Percentiles rank a stretch among this genome's conserved stretches.
Evolutionary conservation across 2,113 vertebrate species (phyloP).

Genomic region (Alouatta palliata): DNA sequence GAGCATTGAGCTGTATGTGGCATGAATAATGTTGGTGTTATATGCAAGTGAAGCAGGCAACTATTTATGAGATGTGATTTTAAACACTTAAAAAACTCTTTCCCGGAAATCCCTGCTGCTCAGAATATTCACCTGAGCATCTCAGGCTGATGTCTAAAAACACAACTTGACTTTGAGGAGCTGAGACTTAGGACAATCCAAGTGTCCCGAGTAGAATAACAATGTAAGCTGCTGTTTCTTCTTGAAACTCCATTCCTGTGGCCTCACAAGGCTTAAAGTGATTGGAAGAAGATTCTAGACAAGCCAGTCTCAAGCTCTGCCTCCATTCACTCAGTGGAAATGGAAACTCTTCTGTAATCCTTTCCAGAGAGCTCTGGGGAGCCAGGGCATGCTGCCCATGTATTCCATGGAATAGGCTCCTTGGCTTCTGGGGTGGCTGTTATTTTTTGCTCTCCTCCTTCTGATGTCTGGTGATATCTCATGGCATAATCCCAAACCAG

Average conservation of each 20-base stretch:
- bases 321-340: too few relatives aligned
- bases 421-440: neutral
- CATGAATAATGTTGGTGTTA: rapidly evolving
- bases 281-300: neutral
- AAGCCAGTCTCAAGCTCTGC: neutral
- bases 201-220: neutral
- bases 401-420: rapidly evolving
- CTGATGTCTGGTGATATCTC: neutral
- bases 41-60: neutral
- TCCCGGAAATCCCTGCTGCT: neutral
- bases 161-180: neutral
- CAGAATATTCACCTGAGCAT: neutral
- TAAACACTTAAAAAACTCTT: neutral
- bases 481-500: neutral
- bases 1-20: rapidly evolving
- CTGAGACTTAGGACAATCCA: neutral
- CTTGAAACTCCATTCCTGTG: neutral
- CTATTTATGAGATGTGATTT: neutral
- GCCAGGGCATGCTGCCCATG: rapidly evolving
- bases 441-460: neutral
- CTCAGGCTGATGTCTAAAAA: neutral
- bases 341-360: neutral
- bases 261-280: neutral
- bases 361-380: neutral
- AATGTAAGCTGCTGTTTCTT: neutral